Conservation (phyloP, 2,888 invertebrate species). For the Spodoptera exigua region DNA sequence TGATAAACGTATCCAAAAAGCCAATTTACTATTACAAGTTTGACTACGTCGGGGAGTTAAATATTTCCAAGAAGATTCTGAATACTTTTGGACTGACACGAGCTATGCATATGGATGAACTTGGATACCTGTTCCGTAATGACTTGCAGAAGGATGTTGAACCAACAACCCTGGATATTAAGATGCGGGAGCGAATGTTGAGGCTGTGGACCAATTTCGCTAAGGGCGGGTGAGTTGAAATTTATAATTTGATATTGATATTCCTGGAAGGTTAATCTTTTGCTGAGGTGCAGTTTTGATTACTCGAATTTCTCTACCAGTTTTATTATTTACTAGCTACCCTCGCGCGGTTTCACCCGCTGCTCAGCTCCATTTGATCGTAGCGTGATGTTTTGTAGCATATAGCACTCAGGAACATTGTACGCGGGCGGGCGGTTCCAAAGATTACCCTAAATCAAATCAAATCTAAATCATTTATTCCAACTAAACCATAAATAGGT, state of each 20-base stretch:
- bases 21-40: slow-evolving; percentile 83
- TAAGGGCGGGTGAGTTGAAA: slow-evolving; percentile 79
- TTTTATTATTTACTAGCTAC: too few relatives aligned
- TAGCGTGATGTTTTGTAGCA: too few relatives aligned
- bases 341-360: too few relatives aligned
- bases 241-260: background rate
- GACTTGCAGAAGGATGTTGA: slow-evolving; percentile 73
- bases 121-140: slow-evolving; percentile 81
- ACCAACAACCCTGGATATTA: slow-evolving; percentile 75
- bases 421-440: too few relatives aligned
- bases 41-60: slow-evolving; percentile 80
- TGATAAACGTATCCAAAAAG: slow-evolving; percentile 75
- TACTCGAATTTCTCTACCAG: too few relatives aligned
- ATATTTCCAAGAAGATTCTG: slow-evolving; percentile 65
- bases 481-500: too few relatives aligned
- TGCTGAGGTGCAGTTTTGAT: too few relatives aligned
- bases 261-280: too few relatives aligned
- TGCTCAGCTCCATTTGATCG: too few relatives aligned
- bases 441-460: too few relatives aligned
- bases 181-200: slow-evolving; percentile 81
- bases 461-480: too few relatives aligned
- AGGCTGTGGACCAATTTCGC: slow-evolving; percentile 86
- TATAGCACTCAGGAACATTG: too few relatives aligned
- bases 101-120: slow-evolving; percentile 78
- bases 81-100: slow-evolving; percentile 63